A percentile compares a stretch with the other conserved stretches of the same genome.
These are phyloP conservation scores for Cyprinus carpio DNA, from an alignment of 2,113 vertebrate genomes.

Conservation along the genomic window DNA sequence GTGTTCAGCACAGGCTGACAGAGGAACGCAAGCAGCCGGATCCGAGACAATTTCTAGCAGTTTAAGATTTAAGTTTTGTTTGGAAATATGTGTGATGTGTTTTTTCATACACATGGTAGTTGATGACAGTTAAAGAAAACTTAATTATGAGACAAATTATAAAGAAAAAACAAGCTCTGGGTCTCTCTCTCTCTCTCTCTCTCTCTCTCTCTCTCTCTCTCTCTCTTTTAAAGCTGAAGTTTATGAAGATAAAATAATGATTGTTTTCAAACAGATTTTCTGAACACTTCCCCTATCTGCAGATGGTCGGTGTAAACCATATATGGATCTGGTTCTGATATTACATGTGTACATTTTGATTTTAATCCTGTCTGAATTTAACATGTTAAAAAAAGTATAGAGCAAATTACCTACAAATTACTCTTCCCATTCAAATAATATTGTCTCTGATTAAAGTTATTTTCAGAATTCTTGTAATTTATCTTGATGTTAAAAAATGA, in stretches of 20 bases:
- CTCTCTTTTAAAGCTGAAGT: too few relatives aligned
- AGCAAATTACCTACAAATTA: too few relatives aligned
- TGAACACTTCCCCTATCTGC: too few relatives aligned
- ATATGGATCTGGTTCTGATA: too few relatives aligned
- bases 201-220: too few relatives aligned
- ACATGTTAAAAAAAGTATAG: too few relatives aligned
- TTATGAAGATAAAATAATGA: neutral
- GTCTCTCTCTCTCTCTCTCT: too few relatives aligned
- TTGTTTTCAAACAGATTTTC: neutral
- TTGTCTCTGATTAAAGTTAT: too few relatives aligned
- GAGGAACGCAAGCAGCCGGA: neutral
- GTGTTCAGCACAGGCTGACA: conserved; percentile 6
- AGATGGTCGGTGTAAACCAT: too few relatives aligned
- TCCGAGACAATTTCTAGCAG: neutral
- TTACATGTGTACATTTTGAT: neutral
- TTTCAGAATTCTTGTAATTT: too few relatives aligned
- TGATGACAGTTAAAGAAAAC: neutral
- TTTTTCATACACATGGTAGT: neutral
- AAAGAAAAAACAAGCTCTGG: neutral
- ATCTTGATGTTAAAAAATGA: too few relatives aligned
- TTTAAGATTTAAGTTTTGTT: conserved; percentile 15
- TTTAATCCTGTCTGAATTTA: neutral
- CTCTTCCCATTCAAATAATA: too few relatives aligned
- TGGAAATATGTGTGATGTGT: neutral
- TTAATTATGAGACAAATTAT: neutral